These are phyloP conservation scores for Dione juno DNA, from an alignment of 2,888 invertebrate genomes.

Conservation along the genomic window DNA sequence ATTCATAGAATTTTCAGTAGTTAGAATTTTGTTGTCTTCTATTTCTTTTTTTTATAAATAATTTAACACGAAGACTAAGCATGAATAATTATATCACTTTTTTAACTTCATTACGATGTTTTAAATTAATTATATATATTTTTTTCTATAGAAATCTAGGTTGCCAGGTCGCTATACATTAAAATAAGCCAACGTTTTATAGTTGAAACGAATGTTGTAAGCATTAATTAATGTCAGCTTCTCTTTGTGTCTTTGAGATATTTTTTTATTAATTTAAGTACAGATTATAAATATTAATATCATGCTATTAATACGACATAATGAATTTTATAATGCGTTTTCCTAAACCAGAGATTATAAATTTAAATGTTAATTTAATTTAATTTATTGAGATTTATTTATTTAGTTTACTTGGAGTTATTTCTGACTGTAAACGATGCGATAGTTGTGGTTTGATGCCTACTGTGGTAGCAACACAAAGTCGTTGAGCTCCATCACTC, in stretches of 20 bases:
- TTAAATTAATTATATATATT: slow-evolving; percentile 24
- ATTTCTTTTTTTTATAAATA: slow-evolving; percentile 21
- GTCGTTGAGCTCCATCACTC: too few species aligned
- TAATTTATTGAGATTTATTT: background rate
- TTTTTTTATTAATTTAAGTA: too few species aligned
- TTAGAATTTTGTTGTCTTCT: slow-evolving; percentile 8
- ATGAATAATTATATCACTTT: slow-evolving; percentile 19
- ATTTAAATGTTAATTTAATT: too few species aligned
- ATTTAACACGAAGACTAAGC: background rate
- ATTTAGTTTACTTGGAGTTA: too few species aligned
- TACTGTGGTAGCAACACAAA: too few species aligned
- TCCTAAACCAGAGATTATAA: too few species aligned
- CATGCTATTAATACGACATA: too few species aligned
- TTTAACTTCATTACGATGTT: slow-evolving; percentile 24
- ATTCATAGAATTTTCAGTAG: slow-evolving; percentile 27
- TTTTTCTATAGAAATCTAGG: slow-evolving; percentile 25
- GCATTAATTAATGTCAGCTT: slow-evolving; percentile 25
- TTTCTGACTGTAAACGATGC: too few species aligned
- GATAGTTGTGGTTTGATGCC: too few species aligned
- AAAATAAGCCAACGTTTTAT: slow-evolving; percentile 27
- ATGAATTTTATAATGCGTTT: too few species aligned
- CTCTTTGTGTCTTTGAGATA: slow-evolving; percentile 18
- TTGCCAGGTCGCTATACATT: slow-evolving; percentile 30
- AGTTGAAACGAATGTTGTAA: slow-evolving; percentile 18
- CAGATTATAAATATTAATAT: too few species aligned